Evolutionary conservation across 2,888 invertebrate genomes (phyloP), one percentile per base, ranked within the genome.

Genomic region (Branchipolynoe longqiensis): DNA sequence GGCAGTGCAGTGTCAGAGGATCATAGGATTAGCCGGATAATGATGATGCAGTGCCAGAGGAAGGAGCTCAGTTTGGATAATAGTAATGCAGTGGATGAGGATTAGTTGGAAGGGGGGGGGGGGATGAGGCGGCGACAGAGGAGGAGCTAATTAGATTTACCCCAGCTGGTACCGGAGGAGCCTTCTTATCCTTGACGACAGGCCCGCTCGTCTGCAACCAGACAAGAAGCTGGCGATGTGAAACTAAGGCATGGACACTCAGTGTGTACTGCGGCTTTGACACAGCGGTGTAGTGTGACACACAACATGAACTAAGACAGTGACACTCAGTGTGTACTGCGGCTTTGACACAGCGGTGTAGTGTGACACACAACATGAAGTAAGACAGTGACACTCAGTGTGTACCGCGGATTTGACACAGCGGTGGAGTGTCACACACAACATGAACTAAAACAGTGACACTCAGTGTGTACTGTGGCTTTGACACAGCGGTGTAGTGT

Each of bases 81-180:
- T n/a, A n/a, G n/a, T n/a, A n/a, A n/a, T n/a, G n/a, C n/a, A n/a
- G n/a, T n/a, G n/a, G n/a, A n/a, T n/a, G n/a, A n/a, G n/a, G n/a
- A n/a, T n/a, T n/a, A n/a, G n/a, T n/a, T n/a, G n/a, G n/a, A n/a
- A n/a, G 56, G 0, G 56, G 56, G 82, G 82, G 6, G 58, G 82
- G 33, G 54, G 48, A 1, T 8, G 33, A 18, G n/a, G 58, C 36
- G 4, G 82, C 58, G 36, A 28, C 58, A 6, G 82, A 82, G 38
- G 82, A 82, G 40, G 74, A 74, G 78, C 82, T 82, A 83, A 41
- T 58, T 90, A 89, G 82, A 90, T 90, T 91, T 91, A 92, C 92
- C 92, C 90, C 92, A 25, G 90, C 86, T 22, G 90, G 87, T 83
- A 89, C 88, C 64, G 90, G 90, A 25, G 90, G 88, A 12, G 90